phyloP scores from a whole-genome alignment of 2,888 invertebrate genomes.

The Apodemia zela region DNA sequence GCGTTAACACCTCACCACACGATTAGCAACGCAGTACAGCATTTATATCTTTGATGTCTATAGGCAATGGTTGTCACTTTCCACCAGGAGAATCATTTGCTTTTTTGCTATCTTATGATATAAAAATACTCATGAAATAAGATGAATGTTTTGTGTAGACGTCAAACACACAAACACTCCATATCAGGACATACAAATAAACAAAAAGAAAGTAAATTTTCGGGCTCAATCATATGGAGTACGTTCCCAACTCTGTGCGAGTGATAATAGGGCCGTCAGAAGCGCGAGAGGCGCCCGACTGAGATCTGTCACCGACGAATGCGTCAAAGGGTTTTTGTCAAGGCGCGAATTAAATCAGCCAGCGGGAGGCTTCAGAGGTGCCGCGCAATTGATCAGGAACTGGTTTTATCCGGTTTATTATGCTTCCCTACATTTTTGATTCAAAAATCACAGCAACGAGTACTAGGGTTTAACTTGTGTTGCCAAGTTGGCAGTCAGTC shows the following conservation, averaged over 20 bases:
- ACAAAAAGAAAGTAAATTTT: constrained; percentile 25
- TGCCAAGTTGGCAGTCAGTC: too few species aligned
- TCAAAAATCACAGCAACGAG: not conserved
- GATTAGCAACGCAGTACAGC: too few species aligned
- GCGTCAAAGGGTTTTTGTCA: constrained; percentile 74
- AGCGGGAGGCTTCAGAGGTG: constrained; percentile 63
- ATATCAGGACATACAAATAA: not conserved
- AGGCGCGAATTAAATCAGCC: constrained; percentile 71
- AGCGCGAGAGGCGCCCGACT: constrained; percentile 64
- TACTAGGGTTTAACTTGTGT: not conserved
- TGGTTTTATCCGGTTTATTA: constrained; percentile 42
- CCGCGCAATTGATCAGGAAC: constrained; percentile 54
- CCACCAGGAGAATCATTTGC: too few species aligned
- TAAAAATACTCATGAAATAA: not conserved
- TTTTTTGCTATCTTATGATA: too few species aligned
- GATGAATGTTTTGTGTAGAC: constrained; percentile 19
- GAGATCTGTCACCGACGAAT: constrained; percentile 67
- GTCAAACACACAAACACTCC: constrained; percentile 26
- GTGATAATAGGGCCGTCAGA: constrained; percentile 64
- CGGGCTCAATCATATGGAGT: constrained; percentile 7
- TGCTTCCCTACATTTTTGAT: constrained; percentile 3
- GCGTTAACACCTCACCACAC: too few species aligned
- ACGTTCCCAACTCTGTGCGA: constrained; percentile 35
- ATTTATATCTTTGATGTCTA: too few species aligned
- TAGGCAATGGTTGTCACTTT: too few species aligned